Conservation (phyloP, 1,140 invertebrate genomes). For the Diplogasteroides magnus region DNA sequence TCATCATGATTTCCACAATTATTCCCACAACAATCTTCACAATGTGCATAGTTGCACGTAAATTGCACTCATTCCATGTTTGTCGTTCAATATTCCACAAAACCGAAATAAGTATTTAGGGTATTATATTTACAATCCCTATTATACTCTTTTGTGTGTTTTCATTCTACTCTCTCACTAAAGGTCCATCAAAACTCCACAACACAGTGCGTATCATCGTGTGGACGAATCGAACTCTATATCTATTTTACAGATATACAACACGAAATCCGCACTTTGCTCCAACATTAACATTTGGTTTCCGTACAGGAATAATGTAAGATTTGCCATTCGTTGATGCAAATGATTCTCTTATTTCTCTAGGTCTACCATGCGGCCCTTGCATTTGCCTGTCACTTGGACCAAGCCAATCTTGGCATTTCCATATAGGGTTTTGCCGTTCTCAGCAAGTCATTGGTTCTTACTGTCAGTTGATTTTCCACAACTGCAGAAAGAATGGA, state of each 20-base stretch:
- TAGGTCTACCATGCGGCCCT: slow-evolving; percentile 26
- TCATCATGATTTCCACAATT: slow-evolving; percentile 36
- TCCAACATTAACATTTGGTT: slow-evolving; percentile 24
- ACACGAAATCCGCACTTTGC: slow-evolving; percentile 19
- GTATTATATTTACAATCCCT: slow-evolving; percentile 1
- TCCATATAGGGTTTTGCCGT: slow-evolving; percentile 38
- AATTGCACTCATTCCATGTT: too few species aligned
- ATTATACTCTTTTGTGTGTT: slow-evolving; percentile 29
- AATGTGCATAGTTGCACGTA: neutral
- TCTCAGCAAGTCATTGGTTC: slow-evolving; percentile 30
- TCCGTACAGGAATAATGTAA: slow-evolving; percentile 18
- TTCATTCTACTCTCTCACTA: slow-evolving; percentile 26
- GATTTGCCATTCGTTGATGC: neutral
- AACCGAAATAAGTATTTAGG: neutral
- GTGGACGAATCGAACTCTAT: neutral
- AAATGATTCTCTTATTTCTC: neutral
- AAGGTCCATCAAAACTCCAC: slow-evolving; percentile 33
- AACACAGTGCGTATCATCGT: slow-evolving; percentile 17
- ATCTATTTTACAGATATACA: slow-evolving; percentile 8
- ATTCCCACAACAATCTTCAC: slow-evolving; percentile 37
- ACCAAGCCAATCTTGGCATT: slow-evolving; percentile 33
- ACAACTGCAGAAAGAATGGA: neutral
- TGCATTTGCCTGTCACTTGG: slow-evolving; percentile 27
- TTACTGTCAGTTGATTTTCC: slow-evolving; percentile 23
- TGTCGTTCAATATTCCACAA: neutral